Conservation (phyloP, 2,888 invertebrate species). For the Mantis religiosa region DNA sequence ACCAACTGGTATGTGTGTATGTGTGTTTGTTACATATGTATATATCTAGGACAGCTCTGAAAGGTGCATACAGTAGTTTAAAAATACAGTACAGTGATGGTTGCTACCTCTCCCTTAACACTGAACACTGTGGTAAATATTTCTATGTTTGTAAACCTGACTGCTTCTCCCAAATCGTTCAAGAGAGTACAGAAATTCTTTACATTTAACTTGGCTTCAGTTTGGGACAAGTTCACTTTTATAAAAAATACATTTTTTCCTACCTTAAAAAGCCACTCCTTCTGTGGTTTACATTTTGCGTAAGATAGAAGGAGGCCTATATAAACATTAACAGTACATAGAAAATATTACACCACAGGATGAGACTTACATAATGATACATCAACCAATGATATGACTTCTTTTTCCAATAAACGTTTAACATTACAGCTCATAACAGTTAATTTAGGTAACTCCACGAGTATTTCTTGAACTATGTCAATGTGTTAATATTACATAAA, state of each 20-base stretch:
- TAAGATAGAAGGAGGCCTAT: not conserved
- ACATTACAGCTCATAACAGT: not conserved
- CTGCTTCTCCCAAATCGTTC: slow-evolving; percentile 11
- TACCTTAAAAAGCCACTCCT: not conserved
- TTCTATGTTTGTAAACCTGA: slow-evolving; percentile 13
- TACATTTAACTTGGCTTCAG: not conserved
- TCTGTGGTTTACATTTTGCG: not conserved
- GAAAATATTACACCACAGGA: not conserved
- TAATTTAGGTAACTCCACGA: not conserved
- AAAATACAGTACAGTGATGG: slow-evolving; percentile 22
- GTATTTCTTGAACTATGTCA: not conserved
- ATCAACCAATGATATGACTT: not conserved
- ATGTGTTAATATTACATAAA: not conserved
- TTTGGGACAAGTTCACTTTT: not conserved
- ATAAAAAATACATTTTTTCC: not conserved
- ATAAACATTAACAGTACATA: not conserved
- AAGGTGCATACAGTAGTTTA: slow-evolving; percentile 24
- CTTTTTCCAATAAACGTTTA: not conserved
- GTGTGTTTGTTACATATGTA: not conserved
- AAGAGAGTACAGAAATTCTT: not conserved
- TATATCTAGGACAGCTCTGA: slow-evolving; percentile 13
- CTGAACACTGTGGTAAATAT: slow-evolving; percentile 28
- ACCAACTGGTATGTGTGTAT: slow-evolving; percentile 14
- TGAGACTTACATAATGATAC: not conserved
- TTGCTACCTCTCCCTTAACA: not conserved